Conservation (phyloP, 2,113 vertebrate species). For the Megaleporinus macrocephalus region DNA sequence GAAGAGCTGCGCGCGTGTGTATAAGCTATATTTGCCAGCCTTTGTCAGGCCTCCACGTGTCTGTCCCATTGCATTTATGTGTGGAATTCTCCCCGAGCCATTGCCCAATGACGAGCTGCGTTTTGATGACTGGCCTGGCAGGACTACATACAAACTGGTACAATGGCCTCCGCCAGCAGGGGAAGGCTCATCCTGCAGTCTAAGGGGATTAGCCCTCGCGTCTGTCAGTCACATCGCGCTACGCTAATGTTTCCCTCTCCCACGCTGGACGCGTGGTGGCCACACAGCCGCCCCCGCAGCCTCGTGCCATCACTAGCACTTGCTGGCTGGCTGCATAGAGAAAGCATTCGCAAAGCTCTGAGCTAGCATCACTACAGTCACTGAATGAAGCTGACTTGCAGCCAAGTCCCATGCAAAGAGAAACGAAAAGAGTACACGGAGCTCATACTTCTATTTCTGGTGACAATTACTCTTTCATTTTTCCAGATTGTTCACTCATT, state of each 20-base stretch:
- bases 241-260: constrained; percentile 43
- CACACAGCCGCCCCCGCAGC: constrained; percentile 23
- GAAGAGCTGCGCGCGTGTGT: constrained; percentile 7
- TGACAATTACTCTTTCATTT: constrained; percentile 30
- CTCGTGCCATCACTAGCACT: constrained; percentile 33
- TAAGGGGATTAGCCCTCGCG: constrained; percentile 55
- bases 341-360: constrained; percentile 36
- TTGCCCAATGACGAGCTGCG: constrained; percentile 43
- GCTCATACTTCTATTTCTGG: constrained; percentile 35
- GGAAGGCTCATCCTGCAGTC: constrained; percentile 45
- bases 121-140: constrained; percentile 53
- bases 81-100: constrained; percentile 44
- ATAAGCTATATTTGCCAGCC: constrained; percentile 31
- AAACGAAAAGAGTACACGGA: not conserved
- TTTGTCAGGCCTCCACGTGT: constrained; percentile 18
- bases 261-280: constrained; percentile 36
- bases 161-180: constrained; percentile 43
- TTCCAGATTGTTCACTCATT: constrained; percentile 18
- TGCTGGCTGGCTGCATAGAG: constrained; percentile 26
- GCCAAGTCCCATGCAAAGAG: constrained; percentile 27
- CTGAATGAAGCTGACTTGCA: constrained; percentile 28
- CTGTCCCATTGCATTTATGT: constrained; percentile 39
- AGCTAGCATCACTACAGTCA: constrained; percentile 24
- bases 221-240: constrained; percentile 49
- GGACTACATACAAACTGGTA: constrained; percentile 42